Evolutionary conservation across 2,797 vertebrate species (phyloP), one percentile per base, ranked within the genome.

Genomic region (Craterocephalus amniculus): DNA sequence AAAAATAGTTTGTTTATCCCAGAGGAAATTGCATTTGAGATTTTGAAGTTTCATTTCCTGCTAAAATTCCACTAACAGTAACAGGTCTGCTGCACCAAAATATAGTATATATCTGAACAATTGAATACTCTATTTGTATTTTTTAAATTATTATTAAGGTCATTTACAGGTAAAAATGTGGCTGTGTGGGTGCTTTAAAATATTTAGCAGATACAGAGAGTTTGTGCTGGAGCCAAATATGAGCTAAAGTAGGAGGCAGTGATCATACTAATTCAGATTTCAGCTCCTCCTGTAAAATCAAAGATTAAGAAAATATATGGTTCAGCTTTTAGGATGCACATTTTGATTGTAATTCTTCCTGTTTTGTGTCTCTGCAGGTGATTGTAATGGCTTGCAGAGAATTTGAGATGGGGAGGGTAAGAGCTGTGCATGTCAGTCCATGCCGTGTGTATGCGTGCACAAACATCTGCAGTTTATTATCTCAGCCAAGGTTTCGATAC

Each of bases 381-480:
- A 97, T 99, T 82, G 95, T 98, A 57, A 98, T 98, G 98, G 98
- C 97, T 40, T 99, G 98, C 93, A 95, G 97, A 84, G 98, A 99
- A 90, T 99, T 99, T 89, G 98, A 99, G 91, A 99, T 99, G 98
- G 98, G 98, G 91, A 94, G 97, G 96, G 98, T 99, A 96, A 89
- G 97, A 88, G 78, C 18, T 12, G 40, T 12, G 22, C 45, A 26
- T 70, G 48, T 65, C 31, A 6, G 9, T 63, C 43, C 18, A 52
- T 32, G 22, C 54, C 35, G n/a, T 58, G 40, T 67, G 18, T 18
- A 27, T 34, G 27, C 60, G 34, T 60, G 14, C 27, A 56, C 38
- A 20, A 13, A 58, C 13, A 26, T 73, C 34, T 76, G 20, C 58
- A 20, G 55, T 52, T 61, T 49, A 54, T 70, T 63, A 32, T 65